Conservation (phyloP, 2,888 invertebrate species). For the Megastigmus dorsalis region DNA sequence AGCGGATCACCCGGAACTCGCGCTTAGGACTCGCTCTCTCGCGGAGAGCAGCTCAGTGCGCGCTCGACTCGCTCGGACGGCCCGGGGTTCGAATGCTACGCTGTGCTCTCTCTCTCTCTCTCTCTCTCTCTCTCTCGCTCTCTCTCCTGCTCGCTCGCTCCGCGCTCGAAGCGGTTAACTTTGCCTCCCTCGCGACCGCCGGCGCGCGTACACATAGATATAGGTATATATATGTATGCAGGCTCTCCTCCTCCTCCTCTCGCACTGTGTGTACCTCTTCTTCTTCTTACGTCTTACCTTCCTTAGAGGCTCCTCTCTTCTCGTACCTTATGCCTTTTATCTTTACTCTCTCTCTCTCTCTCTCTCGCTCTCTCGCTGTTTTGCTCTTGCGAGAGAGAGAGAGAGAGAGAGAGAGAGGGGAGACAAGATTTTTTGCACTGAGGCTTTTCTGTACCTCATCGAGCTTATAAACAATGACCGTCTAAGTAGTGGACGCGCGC, state of each 20-base stretch:
- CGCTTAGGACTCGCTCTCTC: conserved; percentile 59
- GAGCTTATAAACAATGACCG: conserved; percentile 55
- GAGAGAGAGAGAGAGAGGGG: conserved; percentile 28
- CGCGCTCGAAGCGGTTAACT: conserved; percentile 61
- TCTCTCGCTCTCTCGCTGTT: too few relatives aligned
- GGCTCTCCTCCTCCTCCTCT: conserved; percentile 21
- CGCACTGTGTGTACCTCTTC: conserved; percentile 37
- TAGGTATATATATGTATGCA: not conserved
- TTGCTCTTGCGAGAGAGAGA: conserved; percentile 51
- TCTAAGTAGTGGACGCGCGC: conserved; percentile 49
- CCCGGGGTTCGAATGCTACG: conserved; percentile 30
- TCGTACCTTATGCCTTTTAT: conserved; percentile 52
- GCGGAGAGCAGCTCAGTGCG: conserved; percentile 30
- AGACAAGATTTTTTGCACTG: conserved; percentile 44
- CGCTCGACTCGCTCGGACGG: conserved; percentile 13
- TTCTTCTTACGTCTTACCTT: conserved; percentile 53
- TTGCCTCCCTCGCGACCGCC: conserved; percentile 52
- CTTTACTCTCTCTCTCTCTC: conserved; percentile 52
- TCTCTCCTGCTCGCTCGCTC: conserved; percentile 4
- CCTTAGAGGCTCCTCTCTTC: conserved; percentile 40
- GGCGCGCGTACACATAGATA: conserved; percentile 40
- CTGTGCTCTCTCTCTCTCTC: conserved; percentile 67
- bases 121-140: conserved; percentile 72
- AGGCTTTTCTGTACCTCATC: conserved; percentile 52
- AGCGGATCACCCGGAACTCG: conserved; percentile 75